phyloP scores from a whole-genome alignment of 2,888 invertebrate species.

The Drosophila subsilvestris region DNA sequence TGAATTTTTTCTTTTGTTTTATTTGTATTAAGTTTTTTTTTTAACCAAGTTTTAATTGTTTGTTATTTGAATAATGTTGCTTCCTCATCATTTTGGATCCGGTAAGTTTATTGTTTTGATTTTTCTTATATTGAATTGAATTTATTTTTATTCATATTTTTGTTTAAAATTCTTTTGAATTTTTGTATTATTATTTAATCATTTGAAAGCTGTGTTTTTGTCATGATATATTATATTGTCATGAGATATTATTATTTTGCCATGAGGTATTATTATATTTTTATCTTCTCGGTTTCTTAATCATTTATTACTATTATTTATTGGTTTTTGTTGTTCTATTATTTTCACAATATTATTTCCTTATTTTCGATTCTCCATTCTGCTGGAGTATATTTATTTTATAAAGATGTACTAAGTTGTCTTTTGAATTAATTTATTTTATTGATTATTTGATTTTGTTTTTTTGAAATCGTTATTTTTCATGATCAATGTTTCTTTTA shows the following conservation, averaged over 20 bases:
- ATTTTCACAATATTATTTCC: constrained; percentile 6
- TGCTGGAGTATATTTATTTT: constrained; percentile 10
- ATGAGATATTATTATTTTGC: neutral
- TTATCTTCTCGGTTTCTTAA: neutral
- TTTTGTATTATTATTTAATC: constrained; percentile 2
- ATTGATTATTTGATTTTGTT: constrained; percentile 1
- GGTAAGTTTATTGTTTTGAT: constrained; percentile 37
- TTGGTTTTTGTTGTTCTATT: constrained; percentile 24
- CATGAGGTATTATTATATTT: neutral
- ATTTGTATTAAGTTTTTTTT: constrained; percentile 10
- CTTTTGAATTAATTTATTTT: neutral
- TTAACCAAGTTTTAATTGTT: neutral
- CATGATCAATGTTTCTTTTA: no score
- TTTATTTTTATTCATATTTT: constrained; percentile 9
- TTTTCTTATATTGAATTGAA: neutral
- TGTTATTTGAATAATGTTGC: constrained; percentile 1
- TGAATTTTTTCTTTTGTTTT: neutral
- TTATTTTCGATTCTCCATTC: neutral
- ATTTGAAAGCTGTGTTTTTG: constrained; percentile 2
- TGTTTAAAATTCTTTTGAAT: constrained; percentile 6
- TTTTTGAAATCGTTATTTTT: neutral
- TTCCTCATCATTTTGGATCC: constrained; percentile 1
- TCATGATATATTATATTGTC: neutral
- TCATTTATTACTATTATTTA: neutral
- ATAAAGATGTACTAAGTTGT: neutral